Evolutionary conservation across 2,797 vertebrate genomes (phyloP).

Genomic region (Botia almorhae): DNA sequence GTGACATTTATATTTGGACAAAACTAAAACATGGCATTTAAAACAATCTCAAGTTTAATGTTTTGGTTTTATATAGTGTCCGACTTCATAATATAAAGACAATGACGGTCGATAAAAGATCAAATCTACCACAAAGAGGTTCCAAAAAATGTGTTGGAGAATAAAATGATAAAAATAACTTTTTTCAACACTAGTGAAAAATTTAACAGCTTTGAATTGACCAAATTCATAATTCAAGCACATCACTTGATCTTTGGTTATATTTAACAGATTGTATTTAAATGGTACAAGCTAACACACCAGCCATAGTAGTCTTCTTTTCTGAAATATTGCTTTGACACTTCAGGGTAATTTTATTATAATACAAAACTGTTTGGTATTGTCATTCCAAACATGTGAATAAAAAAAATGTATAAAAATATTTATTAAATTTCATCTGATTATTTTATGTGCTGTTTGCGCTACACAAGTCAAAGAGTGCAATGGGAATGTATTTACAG

Average conservation of each 20-base stretch:
- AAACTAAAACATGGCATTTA: neutral
- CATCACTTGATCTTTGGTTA: conserved; percentile 55
- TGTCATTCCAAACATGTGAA: conserved; percentile 53
- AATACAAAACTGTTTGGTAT: conserved; percentile 68
- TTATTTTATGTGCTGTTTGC: conserved; percentile 72
- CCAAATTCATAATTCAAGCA: conserved; percentile 32
- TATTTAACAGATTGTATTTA: neutral
- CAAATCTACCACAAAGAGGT: neutral
- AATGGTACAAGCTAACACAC: conserved; percentile 56
- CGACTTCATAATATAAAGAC: neutral
- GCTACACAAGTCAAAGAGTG: conserved; percentile 72
- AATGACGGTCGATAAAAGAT: neutral
- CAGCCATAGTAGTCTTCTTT: conserved; percentile 57
- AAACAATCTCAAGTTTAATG: neutral
- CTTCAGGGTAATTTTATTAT: conserved; percentile 61
- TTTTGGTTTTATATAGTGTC: neutral
- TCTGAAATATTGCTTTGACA: conserved; percentile 75
- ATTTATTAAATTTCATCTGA: conserved; percentile 68
- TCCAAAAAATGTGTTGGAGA: neutral
- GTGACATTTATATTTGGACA: conserved; percentile 12
- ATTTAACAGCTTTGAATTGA: conserved; percentile 29
- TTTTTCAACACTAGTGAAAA: neutral
- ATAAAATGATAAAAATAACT: neutral
- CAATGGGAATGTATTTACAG: conserved; percentile 61
- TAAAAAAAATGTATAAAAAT: conserved; percentile 77